phyloP scores from a whole-genome alignment of 2,888 invertebrate genomes.

The Melieria omissa region DNA sequence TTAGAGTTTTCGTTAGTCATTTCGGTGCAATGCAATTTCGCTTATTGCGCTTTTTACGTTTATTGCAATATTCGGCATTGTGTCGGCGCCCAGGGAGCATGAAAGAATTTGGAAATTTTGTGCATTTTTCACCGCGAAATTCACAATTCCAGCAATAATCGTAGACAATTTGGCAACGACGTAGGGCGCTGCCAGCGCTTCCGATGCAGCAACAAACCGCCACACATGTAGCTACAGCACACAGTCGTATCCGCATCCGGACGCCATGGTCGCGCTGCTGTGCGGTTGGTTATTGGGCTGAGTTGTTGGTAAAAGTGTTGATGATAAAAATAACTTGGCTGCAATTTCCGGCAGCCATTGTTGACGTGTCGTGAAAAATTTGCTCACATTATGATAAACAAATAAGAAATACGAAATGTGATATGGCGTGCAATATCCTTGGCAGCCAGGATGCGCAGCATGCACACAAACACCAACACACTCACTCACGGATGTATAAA shows the following conservation, averaged over 20 bases:
- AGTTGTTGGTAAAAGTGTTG: not conserved
- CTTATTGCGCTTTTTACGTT: too few species aligned
- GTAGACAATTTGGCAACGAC: not conserved
- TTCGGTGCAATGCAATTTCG: too few species aligned
- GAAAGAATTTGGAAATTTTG: too few species aligned
- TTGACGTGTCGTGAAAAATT: conserved; percentile 50
- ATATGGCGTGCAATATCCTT: not conserved
- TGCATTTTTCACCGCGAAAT: too few species aligned
- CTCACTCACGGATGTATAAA: too few species aligned
- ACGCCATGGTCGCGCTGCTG: conserved; percentile 5
- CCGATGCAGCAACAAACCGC: not conserved
- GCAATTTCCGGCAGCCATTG: conserved; percentile 42
- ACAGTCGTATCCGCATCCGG: not conserved
- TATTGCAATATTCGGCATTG: too few species aligned
- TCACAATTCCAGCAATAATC: not conserved
- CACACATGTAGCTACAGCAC: not conserved
- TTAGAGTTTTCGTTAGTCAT: too few species aligned
- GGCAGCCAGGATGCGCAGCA: too few species aligned
- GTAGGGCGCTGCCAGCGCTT: not conserved
- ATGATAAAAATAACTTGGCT: conserved; percentile 33
- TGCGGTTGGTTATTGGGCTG: too few species aligned
- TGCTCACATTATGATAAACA: conserved; percentile 52
- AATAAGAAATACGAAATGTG: conserved; percentile 45
- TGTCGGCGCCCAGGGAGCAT: too few species aligned
- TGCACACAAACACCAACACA: too few species aligned